Conservation (phyloP, 2,888 invertebrate genomes). For the Aplocera efformata region DNA sequence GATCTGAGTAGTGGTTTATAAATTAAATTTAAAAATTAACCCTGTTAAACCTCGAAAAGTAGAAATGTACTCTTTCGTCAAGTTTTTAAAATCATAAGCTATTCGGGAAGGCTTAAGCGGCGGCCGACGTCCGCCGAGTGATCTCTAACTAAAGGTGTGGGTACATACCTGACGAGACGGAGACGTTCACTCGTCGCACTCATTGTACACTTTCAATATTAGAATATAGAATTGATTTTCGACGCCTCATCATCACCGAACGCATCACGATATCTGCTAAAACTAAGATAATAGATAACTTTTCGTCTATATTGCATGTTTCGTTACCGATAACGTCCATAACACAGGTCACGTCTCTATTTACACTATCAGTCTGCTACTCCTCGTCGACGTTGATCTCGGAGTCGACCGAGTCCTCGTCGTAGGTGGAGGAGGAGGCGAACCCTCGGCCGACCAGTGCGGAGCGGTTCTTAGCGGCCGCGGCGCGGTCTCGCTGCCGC, state of each 20-base stretch:
- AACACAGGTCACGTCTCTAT: conserved; percentile 41
- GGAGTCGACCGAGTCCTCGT: conserved; percentile 75
- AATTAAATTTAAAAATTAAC: conserved; percentile 56
- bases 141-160: conserved; percentile 40
- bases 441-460: conserved; percentile 76
- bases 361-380: conserved; percentile 63
- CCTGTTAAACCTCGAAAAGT: conserved; percentile 57
- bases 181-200: conserved; percentile 60
- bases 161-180: conserved; percentile 67
- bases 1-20: conserved; percentile 38
- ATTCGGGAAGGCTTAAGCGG: conserved; percentile 22
- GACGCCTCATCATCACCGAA: conserved; percentile 57
- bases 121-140: conserved; percentile 26
- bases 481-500: conserved; percentile 96
- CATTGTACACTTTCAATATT: conserved; percentile 60
- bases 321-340: conserved; percentile 49
- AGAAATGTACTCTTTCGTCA: conserved; percentile 32
- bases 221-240: conserved; percentile 55
- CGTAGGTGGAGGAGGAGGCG: conserved; percentile 76
- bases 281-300: conserved; percentile 56
- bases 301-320: conserved; percentile 58
- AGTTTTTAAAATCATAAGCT: conserved; percentile 23
- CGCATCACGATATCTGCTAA: conserved; percentile 53
- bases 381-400: conserved; percentile 78
- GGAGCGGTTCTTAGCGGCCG: conserved; percentile 98